phyloP scores from a whole-genome alignment of 53 echinoderm and acorn worm genomes.

The Crossaster papposus region DNA sequence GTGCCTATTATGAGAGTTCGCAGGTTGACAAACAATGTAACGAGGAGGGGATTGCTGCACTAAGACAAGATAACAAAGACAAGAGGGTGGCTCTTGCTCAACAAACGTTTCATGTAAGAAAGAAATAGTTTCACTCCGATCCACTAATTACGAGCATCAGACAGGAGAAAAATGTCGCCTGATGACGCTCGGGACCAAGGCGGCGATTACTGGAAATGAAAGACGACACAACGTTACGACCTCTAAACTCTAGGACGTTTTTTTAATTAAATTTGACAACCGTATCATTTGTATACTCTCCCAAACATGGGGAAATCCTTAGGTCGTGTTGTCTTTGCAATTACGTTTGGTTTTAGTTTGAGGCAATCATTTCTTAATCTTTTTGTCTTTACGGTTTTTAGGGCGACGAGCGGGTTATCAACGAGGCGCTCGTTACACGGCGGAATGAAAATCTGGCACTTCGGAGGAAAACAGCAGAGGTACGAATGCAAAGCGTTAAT shows the following conservation, averaged over 20 bases:
- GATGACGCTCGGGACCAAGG: no score
- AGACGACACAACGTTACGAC: no score
- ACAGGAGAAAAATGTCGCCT: no score
- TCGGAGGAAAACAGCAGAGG: conserved; percentile 91
- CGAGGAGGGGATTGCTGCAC: conserved; percentile 71
- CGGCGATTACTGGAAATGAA: no score
- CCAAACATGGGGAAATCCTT: not conserved
- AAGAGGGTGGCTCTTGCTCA: conserved; percentile 78
- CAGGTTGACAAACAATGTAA: conserved; percentile 80
- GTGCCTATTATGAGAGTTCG: conserved; percentile 95
- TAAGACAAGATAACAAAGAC: conserved; percentile 71
- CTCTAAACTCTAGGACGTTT: no score
- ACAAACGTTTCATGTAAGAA: conserved; percentile 78
- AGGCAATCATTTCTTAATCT: not conserved
- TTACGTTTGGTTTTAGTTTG: not conserved
- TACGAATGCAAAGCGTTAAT: conserved; percentile 21
- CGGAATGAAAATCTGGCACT: conserved; percentile 82
- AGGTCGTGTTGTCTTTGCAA: no score
- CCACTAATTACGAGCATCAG: no score
- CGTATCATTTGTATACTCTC: no score
- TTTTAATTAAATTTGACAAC: no score
- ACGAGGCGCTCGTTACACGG: conserved; percentile 56
- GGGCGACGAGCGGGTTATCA: conserved; percentile 93
- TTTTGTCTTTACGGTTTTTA: conserved; percentile 19
- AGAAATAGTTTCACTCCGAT: no score